Evolutionary conservation across 1,140 invertebrate genomes (phyloP), one percentile per base, ranked within the genome.

Genomic region (Caenorhabditis tropicalis): DNA sequence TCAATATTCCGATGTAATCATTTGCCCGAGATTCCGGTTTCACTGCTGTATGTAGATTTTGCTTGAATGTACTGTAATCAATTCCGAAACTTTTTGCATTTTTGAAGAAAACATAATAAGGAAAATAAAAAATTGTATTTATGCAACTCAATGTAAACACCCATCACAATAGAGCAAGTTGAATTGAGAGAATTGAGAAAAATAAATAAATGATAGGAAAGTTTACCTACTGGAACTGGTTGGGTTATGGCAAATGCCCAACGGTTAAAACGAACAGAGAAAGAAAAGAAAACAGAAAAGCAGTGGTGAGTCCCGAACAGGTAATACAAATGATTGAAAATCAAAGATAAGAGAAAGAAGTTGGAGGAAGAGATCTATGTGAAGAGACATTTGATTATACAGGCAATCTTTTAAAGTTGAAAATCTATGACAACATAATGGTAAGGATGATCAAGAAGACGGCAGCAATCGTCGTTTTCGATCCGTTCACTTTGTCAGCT

Each of bases 401-500:
- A 74, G 65, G 36, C 43, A 74, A 19, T 27, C n/a, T 19, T 16
- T 43, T 36, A 31, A 21, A 19, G 33, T 65, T 65, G 3, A 19
- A 36, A 27, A 19, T 74, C 24, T 74, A 74, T 9, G 36, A 29
- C 6, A 74, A 10, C 19, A 46, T 24, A 27, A 74, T 74, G 10
- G 65, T 74, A 10, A 43, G 27, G 29, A 74, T 74, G 4, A 74
- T 43, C 36, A 74, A 3, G n/a, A 74, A 74, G 4, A 24, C 65
- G 7, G 65, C 65, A n/a, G 65, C 65, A 74, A 74, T 12, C 9
- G 65, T 74, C 0, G 65, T n/a, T 51, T 86, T 86, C n/a, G 51
- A 74, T 21, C 80, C 80, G 2, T 79, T 58, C 31, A 53, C 39
- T 29, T 82, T 65, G n/a, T 79, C 79, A 15, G 85, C 43, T 53